Evolutionary conservation across 2,113 vertebrate species (phyloP), one percentile per base, ranked within the genome.

Genomic region (Gobius niger): DNA sequence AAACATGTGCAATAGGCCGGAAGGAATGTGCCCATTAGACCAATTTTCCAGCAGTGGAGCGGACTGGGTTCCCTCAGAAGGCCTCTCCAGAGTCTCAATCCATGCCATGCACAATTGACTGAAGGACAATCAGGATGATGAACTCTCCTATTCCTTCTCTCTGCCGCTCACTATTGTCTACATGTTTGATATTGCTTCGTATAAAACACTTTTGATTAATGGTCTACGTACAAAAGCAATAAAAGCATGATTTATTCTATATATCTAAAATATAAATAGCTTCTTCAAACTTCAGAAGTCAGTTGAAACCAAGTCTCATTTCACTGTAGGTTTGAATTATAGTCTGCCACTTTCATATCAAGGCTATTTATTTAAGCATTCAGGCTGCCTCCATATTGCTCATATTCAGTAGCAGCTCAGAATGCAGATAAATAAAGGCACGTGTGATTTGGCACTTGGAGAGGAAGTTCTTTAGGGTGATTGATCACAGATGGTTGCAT

Each of bases 401-500:
- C 12, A 60, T 60, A 60, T 60, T 60, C 14, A 44, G 40, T 44
- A 44, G 57, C 57, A 60, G 57, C 6, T 40, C 19, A 11, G 18
- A 42, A 15, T 11, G 1, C 61, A 54, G 61, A 63, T 68, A 68
- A 42, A 72, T 8, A 66, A 53, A 59, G 67, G 59, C 63, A 60
- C 59, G 53, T 76, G 66, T 65, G 70, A 72, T 79, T 73, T 78
- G 60, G 70, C 79, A 79, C 70, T 57, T 63, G 57, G 63, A 18
- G 46, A 34, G 11, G 47, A 44, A 63, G 67, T 40, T 72, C 47
- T 75, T 76, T 68, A 61, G 50, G 72, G 16, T 73, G 76, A 88
- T 78, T 82, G 77, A 84, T 82, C 63, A 47, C 68, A 85, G 82
- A 79, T 75, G 78, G 65, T 56, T 69, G 63, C 68, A 72, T 14